These are phyloP conservation scores for Pygmarrhopalites habei DNA, from an alignment of 1,140 invertebrate genomes.

Conservation along the genomic window DNA sequence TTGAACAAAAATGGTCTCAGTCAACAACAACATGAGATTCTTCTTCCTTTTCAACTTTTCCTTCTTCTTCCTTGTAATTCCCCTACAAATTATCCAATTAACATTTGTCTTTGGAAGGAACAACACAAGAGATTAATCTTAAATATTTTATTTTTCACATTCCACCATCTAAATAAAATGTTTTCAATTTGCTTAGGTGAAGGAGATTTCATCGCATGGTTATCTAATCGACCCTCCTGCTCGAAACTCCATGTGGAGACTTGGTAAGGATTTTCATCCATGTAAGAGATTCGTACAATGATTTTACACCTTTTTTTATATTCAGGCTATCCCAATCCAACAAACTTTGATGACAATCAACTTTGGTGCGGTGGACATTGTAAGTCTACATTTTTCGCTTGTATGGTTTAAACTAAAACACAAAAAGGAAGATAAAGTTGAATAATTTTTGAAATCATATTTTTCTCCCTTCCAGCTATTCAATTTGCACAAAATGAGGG, in stretches of 20 bases:
- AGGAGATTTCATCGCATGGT: slow-evolving; percentile 57
- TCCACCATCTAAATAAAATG: neutral
- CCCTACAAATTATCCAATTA: no score
- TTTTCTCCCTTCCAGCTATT: slow-evolving; percentile 50
- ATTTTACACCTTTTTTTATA: no score
- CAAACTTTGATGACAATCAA: slow-evolving; percentile 90
- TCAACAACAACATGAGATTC: no score
- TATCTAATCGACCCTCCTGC: slow-evolving; percentile 76
- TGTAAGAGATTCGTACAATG: no score
- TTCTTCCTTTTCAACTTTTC: no score
- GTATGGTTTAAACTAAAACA: neutral
- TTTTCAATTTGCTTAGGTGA: slow-evolving; percentile 4
- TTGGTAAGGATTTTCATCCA: no score
- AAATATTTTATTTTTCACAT: no score
- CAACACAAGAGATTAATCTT: no score
- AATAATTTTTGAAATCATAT: neutral
- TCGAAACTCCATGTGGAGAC: slow-evolving; percentile 89
- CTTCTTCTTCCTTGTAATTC: no score
- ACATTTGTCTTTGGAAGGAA: no score
- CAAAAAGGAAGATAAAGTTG: neutral
- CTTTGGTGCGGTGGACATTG: slow-evolving; percentile 73
- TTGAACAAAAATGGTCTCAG: no score
- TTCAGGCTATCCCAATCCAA: slow-evolving; percentile 81
- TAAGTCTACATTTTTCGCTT: slow-evolving; percentile 48
- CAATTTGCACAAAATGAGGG: slow-evolving; percentile 82